Conservation (phyloP, 2,113 vertebrate species). For the Leucopternis melanops region DNA sequence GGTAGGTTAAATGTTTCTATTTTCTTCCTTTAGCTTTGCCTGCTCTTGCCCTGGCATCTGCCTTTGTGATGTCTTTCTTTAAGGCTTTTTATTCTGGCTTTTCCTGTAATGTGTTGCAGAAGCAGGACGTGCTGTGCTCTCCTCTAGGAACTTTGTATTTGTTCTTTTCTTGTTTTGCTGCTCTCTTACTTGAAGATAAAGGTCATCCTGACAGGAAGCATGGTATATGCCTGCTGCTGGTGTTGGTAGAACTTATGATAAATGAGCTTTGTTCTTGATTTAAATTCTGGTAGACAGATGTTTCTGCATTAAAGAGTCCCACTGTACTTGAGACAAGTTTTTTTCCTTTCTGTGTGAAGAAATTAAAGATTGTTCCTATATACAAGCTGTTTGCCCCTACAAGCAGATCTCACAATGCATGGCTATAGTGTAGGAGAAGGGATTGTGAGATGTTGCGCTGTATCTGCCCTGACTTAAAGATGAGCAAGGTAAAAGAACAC, state of each 20-base stretch:
- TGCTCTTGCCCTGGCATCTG: not conserved
- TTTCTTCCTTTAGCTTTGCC: not conserved
- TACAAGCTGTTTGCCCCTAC: not conserved
- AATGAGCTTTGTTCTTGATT: constrained; percentile 27
- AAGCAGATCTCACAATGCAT: not conserved
- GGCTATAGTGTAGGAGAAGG: not conserved
- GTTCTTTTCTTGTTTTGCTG: constrained; percentile 1
- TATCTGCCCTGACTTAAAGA: not conserved
- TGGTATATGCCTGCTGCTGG: not conserved
- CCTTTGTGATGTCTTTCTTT: not conserved
- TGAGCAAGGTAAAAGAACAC: not conserved
- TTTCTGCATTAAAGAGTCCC: not conserved
- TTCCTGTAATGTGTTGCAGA: not conserved
- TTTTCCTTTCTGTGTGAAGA: not conserved
- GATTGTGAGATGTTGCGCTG: rapidly evolving
- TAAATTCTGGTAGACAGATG: constrained; percentile 25
- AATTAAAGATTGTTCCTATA: not conserved
- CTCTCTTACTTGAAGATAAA: constrained; percentile 15
- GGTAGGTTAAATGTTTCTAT: not conserved
- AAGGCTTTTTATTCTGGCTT: not conserved
- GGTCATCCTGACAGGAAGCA: constrained; percentile 25
- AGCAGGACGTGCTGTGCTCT: not conserved
- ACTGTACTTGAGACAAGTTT: not conserved
- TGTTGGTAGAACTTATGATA: not conserved
- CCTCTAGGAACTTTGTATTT: constrained; percentile 20